phyloP scores from a whole-genome alignment of 2,113 vertebrate species.

The Physeter macrocephalus region DNA sequence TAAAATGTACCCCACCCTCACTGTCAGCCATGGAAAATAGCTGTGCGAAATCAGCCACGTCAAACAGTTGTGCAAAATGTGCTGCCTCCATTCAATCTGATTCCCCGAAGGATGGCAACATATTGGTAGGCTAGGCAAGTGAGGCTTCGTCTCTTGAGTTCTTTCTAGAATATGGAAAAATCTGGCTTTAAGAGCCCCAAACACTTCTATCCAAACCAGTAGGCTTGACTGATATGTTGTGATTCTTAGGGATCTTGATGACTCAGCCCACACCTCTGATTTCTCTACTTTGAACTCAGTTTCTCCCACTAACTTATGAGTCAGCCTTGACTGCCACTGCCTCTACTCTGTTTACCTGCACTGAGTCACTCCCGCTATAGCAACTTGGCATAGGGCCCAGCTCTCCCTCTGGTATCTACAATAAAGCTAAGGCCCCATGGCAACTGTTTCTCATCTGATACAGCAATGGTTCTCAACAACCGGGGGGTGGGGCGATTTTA shows the following conservation, averaged over 20 bases:
- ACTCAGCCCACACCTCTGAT: background rate
- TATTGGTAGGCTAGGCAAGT: background rate
- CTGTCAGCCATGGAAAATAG: background rate
- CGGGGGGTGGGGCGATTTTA: background rate
- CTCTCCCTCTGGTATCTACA: background rate
- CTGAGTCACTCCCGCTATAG: background rate
- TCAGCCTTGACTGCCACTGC: background rate
- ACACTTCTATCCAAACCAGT: background rate
- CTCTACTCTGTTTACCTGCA: background rate
- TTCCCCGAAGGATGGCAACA: background rate
- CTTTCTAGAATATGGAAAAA: slow-evolving; percentile 24
- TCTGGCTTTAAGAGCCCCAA: background rate
- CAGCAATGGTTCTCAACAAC: background rate
- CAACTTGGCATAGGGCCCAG: background rate
- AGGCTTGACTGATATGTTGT: background rate
- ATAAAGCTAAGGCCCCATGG: background rate
- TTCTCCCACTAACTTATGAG: background rate
- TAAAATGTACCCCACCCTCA: background rate
- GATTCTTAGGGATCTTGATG: background rate
- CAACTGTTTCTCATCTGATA: slow-evolving; percentile 1
- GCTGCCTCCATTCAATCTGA: background rate
- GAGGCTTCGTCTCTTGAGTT: background rate
- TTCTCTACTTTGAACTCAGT: background rate
- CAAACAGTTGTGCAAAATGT: background rate
- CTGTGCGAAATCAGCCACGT: background rate